A percentile compares a stretch with the other conserved stretches of the same genome.
Evolutionary conservation across 2,888 invertebrate species (phyloP).

Genomic region (Acronicta leporina): DNA sequence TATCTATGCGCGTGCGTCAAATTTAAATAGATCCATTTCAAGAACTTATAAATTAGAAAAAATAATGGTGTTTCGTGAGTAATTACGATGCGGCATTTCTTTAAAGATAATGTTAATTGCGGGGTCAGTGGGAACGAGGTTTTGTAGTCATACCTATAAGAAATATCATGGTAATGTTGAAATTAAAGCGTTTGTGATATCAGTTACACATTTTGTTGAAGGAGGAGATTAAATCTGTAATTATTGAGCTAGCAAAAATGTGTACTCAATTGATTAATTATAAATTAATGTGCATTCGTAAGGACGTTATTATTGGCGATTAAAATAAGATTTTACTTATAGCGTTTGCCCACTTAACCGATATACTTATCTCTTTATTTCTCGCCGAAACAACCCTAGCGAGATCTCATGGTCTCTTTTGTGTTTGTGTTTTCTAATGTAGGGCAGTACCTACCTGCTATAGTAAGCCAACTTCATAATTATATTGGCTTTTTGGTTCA

Average conservation of each 20-base stretch:
- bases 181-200: slow-evolving; percentile 23
- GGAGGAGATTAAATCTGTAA: slow-evolving; percentile 18
- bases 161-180: slow-evolving; percentile 9
- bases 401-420: no score
- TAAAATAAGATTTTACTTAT: background rate
- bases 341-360: background rate
- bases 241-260: background rate
- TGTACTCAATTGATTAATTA: background rate
- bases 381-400: no score
- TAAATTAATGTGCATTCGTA: background rate
- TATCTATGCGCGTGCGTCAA: slow-evolving; percentile 46
- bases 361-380: no score
- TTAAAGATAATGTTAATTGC: slow-evolving; percentile 48
- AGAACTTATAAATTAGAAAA: slow-evolving; percentile 41
- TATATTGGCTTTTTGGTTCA: no score
- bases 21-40: slow-evolving; percentile 46
- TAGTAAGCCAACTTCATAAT: no score
- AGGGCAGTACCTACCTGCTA: no score
- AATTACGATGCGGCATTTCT: slow-evolving; percentile 39
- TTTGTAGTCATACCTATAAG: slow-evolving; percentile 20
- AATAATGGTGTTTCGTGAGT: slow-evolving; percentile 38
- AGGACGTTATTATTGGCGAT: background rate
- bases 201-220: slow-evolving; percentile 25
- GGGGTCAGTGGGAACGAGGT: slow-evolving; percentile 6
- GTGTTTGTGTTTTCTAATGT: no score